Evolutionary conservation across 1,140 invertebrate genomes (phyloP), one percentile per base, ranked within the genome.

Genomic region (Aporrectodea caliginosa): DNA sequence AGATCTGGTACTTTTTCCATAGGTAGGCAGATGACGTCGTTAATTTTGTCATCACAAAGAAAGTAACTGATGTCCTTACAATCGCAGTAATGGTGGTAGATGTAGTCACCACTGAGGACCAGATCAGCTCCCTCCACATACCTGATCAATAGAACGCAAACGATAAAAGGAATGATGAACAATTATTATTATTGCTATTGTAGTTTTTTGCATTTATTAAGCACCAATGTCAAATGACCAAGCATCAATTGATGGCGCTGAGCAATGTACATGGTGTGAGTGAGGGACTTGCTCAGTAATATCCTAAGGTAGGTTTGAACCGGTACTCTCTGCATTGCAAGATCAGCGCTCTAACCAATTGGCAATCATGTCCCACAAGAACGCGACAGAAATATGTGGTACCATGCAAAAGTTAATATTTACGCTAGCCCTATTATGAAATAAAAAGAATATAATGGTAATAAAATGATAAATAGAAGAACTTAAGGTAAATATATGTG

Each of bases 71-170:
- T 90, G 82, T 94, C 93, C 85, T 94, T 87, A 83, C 93, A 95
- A 86, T 96, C 94, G 82, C 91, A 90, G 85, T 93, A 96, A 82
- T 94, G 93, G 84, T 93, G 95, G 87, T 93, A 94, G 30, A 94
- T 91, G 88, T 94, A 94, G 82, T 91, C 91, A 32, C 94, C 94
- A 86, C 92, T 92, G 0, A 93, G 90, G 78, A 95, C 91, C 72
- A 96, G 88, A 87, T 96, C 93, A 82, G 92, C 91, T 79, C 93
- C 94, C 83, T 92, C 90, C 33, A 96, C 92, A 87, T 91, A 92
- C 90, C 93, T 94, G 43, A 12, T n/a, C n/a, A n/a, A n/a, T n/a
- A n/a, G n/a, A n/a, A n/a, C n/a, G n/a, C n/a, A 80, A 30, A 89
- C 89, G 16, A 22, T 73, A 14, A 73, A 12, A 16, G 30, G 16